Base-by-base conservation (phyloP, 2,888 invertebrate species). In the Agonopterix subpropinquella region DNA sequence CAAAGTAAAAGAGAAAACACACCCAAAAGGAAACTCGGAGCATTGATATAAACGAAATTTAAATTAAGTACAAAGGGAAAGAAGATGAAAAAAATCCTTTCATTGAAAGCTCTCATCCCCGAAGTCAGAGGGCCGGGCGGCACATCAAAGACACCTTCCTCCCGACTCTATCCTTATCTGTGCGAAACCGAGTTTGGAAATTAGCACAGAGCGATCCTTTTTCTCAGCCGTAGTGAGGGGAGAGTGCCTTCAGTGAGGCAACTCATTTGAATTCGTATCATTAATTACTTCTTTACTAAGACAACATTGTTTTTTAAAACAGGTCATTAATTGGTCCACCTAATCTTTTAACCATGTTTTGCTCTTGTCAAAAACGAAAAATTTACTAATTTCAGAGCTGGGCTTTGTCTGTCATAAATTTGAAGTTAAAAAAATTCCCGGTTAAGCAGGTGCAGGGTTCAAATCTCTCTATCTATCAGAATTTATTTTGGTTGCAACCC, bases 11-110 rank as follows among this genome's bases (percentile, higher is more conserved):
- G 82, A 84, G 82, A 86, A 86, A 85, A 87, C 85, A 86, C 84
- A 82, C 80, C 77, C 74, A 77, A 81, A 84, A 85, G 86, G 86
- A 87, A 87, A 87, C 84, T 82, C 86, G 76, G 68, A 85, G 86
- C 87, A 87, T 86, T 87, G 88, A 87, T 88, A 88, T 88, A 88
- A 88, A 88, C 88, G 88, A 88, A 88, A 88, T 88, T 88, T 88
- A 88, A 88, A 88, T 88, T 88, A 88, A 88, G 85, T 87, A 88
- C 88, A 88, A 88, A 88, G 86, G 81, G 81, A 87, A 84, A 81
- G 84, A 80, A 85, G 85, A 85, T 83, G 81, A 84, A 86, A 88
- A 85, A 88, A 87, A 88, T 88, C 88, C 88, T 88, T 88, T 88
- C 87, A 88, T 84, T 84, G 87, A 86, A 82, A 84, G 85, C 86